A percentile compares a stretch with the other conserved stretches of the same genome.
phyloP scores from a whole-genome alignment of 2,113 vertebrate species.

The Daphoenositta chrysoptera region DNA sequence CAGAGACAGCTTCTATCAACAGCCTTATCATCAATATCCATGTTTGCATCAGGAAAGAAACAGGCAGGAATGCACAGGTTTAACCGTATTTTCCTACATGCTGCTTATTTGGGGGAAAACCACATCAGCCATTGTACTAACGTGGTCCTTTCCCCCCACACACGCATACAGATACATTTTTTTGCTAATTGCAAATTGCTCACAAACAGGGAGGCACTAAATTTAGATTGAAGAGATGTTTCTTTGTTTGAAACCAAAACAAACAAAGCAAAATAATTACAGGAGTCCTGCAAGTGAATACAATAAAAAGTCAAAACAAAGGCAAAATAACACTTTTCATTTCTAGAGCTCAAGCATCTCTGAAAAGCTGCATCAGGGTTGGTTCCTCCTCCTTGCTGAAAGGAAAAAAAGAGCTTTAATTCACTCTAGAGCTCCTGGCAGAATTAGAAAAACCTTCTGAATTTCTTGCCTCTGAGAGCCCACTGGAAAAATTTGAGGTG shows the following conservation, averaged over 20 bases:
- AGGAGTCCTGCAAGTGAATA: not conserved
- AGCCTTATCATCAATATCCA: not conserved
- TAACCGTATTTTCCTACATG: not conserved
- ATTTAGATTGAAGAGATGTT: not conserved
- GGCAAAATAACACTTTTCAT: not conserved
- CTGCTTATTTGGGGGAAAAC: not conserved
- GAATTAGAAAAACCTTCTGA: not conserved
- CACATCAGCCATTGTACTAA: not conserved
- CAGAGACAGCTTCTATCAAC: not conserved
- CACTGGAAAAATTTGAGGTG: not conserved
- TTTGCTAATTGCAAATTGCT: not conserved
- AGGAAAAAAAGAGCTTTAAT: not conserved
- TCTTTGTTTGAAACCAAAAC: slow-evolving; percentile 5
- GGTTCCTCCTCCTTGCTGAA: not conserved
- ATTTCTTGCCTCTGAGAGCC: not conserved
- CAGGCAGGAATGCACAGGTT: not conserved
- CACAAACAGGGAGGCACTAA: not conserved
- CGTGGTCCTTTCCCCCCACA: not conserved
- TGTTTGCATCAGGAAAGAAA: not conserved
- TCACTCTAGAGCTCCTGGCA: not conserved
- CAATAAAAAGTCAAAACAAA: not conserved
- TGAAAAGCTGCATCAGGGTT: not conserved
- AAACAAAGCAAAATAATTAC: slow-evolving; percentile 30
- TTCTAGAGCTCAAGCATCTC: not conserved
- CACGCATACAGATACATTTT: not conserved